Percentiles rank a stretch among this genome's conserved stretches.
Conservation (phyloP, 2,113 vertebrate genomes). For the Uria aalge region DNA sequence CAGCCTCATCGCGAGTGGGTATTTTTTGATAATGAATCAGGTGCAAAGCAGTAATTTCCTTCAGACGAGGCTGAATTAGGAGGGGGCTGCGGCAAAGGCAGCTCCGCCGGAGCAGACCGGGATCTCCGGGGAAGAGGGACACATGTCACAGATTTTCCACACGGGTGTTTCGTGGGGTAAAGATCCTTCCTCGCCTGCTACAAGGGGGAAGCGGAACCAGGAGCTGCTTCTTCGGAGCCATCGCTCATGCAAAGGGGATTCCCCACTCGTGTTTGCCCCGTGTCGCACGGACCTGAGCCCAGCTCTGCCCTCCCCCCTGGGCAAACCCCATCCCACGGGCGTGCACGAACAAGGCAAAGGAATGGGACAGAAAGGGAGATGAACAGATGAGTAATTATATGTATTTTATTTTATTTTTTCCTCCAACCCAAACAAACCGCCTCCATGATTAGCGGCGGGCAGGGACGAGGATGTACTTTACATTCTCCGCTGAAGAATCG, state of each 20-base stretch:
- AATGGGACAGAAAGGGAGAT: neutral
- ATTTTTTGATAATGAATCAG: slow-evolving; percentile 35
- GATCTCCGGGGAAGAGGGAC: neutral
- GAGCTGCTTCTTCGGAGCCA: neutral
- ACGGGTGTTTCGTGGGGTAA: neutral
- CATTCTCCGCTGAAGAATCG: neutral
- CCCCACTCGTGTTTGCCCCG: neutral
- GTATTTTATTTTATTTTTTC: neutral
- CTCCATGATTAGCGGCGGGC: neutral
- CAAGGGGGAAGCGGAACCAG: neutral
- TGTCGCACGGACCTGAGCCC: neutral
- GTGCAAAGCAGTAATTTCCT: slow-evolving; percentile 31
- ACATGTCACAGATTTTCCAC: neutral
- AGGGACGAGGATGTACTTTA: neutral
- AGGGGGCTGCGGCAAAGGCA: neutral
- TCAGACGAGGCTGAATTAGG: neutral
- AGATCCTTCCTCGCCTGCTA: neutral
- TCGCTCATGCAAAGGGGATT: rapidly evolving
- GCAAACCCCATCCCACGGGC: rapidly evolving
- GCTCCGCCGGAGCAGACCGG: neutral
- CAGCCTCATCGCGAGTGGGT: neutral
- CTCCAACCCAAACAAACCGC: neutral
- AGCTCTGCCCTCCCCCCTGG: neutral
- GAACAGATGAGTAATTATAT: neutral
- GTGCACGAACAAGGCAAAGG: neutral